Evolutionary conservation across 2,888 invertebrate species (phyloP).

Genomic region (Poecilobothrus nobilitatus): DNA sequence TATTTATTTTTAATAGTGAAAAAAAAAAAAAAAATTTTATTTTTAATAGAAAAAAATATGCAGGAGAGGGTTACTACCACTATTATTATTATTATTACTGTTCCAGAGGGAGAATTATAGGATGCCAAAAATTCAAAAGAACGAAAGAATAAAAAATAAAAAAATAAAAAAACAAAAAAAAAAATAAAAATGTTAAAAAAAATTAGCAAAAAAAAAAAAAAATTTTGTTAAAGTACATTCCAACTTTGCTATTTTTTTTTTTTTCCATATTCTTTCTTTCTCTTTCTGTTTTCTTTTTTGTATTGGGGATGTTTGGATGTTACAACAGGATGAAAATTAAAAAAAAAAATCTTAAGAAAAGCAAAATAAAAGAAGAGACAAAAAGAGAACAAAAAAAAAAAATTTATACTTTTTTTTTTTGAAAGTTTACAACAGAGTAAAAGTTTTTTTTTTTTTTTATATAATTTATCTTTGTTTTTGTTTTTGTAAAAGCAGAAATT

Average conservation of each 20-base stretch:
- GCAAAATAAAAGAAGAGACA: neutral
- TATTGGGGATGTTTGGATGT: neutral
- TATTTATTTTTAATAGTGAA: neutral
- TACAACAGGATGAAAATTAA: constrained; percentile 6
- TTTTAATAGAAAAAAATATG: neutral
- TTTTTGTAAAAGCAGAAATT: neutral
- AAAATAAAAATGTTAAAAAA: neutral
- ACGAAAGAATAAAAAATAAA: neutral
- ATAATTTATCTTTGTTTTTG: neutral
- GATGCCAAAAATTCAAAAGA: neutral
- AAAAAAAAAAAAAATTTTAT: no score
- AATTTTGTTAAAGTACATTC: constrained; percentile 1
- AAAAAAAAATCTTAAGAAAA: neutral
- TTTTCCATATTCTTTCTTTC: no score
- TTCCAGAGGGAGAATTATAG: constrained; percentile 3
- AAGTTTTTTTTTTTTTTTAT: neutral
- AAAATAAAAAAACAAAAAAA: neutral
- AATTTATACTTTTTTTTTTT: neutral
- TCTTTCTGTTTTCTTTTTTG: no score
- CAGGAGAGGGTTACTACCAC: neutral
- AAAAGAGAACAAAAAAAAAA: neutral
- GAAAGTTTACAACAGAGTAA: neutral
- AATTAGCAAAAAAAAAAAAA: neutral
- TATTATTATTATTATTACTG: constrained; percentile 4
- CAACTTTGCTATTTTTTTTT: neutral